Percentiles rank a stretch among this genome's conserved stretches.
phyloP scores from a whole-genome alignment of 2,113 vertebrate species.

The Chrysochloris asiatica region DNA sequence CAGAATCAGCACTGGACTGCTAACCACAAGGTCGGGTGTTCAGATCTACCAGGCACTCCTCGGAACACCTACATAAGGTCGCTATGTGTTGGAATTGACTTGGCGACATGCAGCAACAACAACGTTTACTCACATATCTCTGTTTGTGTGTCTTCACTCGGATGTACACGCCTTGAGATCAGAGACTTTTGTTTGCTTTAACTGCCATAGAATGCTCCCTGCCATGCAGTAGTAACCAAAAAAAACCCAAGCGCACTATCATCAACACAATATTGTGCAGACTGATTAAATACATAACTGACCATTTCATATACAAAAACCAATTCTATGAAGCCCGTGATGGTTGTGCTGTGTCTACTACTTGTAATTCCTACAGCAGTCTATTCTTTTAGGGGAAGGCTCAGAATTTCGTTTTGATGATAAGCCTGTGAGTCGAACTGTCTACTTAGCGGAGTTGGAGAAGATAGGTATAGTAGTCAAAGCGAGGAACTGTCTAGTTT shows the following conservation, averaged over 20 bases:
- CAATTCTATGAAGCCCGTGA: not conserved
- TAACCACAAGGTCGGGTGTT: too few species aligned
- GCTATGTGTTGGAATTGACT: too few species aligned
- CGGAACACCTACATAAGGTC: too few species aligned
- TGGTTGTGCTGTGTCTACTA: not conserved
- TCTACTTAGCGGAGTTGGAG: slow-evolving; percentile 88
- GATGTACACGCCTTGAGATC: not conserved
- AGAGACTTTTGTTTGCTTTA: slow-evolving; percentile 8
- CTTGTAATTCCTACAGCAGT: not conserved
- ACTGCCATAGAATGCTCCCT: not conserved
- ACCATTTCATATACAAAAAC: slow-evolving; percentile 17
- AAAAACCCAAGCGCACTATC: too few species aligned
- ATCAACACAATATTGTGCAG: not conserved
- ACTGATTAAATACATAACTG: not conserved
- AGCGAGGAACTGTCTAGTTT: slow-evolving; percentile 94
- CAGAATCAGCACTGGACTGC: too few species aligned
- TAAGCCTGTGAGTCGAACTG: slow-evolving; percentile 81
- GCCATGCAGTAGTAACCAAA: not conserved
- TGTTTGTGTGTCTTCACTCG: not conserved
- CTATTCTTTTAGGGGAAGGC: slow-evolving; percentile 83
- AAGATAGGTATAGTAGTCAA: slow-evolving; percentile 92
- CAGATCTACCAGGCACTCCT: too few species aligned
- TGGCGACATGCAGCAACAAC: too few species aligned
- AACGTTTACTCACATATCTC: not conserved
- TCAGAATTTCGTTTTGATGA: slow-evolving; percentile 90